Evolutionary conservation across 2,888 invertebrate genomes (phyloP).

Genomic region (Andrena chrysosceles): DNA sequence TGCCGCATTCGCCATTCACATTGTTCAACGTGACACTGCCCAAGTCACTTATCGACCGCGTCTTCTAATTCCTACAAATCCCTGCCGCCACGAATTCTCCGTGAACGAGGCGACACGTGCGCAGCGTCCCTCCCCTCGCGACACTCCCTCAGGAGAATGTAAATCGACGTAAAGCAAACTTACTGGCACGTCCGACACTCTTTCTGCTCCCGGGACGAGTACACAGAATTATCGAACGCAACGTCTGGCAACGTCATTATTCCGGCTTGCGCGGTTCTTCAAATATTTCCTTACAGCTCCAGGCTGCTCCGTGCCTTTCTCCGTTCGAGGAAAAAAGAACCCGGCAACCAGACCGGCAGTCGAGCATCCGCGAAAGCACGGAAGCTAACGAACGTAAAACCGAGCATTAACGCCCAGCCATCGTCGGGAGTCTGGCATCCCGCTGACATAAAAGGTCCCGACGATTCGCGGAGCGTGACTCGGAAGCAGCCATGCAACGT

Average conservation of each 20-base stretch:
- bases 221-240: neutral
- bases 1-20: constrained; percentile 57
- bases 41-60: constrained; percentile 38
- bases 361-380: neutral
- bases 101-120: neutral
- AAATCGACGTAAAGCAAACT: neutral
- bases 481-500: neutral
- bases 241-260: neutral
- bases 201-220: neutral
- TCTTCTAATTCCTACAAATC: constrained; percentile 36
- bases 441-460: neutral
- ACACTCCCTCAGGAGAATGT: neutral
- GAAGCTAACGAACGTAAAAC: constrained; percentile 12
- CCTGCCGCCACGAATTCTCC: neutral
- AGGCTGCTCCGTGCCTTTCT: neutral
- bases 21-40: constrained; percentile 42
- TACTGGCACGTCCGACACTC: neutral
- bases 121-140: too few species aligned
- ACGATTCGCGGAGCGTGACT: neutral
- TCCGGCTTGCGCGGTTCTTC: neutral
- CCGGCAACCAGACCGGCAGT: neutral
- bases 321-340: neutral
- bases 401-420: neutral
- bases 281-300: constrained; percentile 24
- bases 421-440: neutral